phyloP scores from a whole-genome alignment of 2,797 vertebrate genomes.

The Acropternis orthonyx region DNA sequence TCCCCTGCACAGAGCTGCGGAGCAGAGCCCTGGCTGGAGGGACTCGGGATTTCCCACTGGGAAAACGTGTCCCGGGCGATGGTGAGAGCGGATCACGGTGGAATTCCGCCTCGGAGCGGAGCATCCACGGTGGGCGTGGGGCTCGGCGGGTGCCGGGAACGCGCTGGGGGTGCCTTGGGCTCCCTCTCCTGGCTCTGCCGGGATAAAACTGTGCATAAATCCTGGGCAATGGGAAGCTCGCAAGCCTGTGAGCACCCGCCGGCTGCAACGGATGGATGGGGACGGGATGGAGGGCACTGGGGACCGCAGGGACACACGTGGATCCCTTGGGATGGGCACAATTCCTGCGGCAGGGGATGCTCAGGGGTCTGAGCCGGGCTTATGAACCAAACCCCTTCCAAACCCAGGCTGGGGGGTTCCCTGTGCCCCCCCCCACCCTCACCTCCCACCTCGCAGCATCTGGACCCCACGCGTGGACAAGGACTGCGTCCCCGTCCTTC shows the following conservation, averaged over 20 bases:
- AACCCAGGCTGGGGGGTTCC: background rate
- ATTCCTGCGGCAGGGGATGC: background rate
- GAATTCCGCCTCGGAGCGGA: background rate
- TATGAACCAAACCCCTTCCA: background rate
- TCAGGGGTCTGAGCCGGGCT: background rate
- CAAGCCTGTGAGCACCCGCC: fast-evolving
- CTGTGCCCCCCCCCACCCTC: fast-evolving
- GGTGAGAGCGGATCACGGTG: background rate
- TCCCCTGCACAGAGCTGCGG: background rate
- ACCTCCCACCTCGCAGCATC: fast-evolving
- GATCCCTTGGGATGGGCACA: background rate
- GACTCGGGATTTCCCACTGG: background rate
- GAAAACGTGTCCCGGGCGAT: background rate
- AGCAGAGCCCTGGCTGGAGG: background rate
- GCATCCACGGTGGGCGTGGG: background rate
- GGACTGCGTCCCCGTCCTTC: background rate
- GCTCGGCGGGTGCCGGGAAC: background rate
- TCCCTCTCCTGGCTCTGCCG: constrained; percentile 22
- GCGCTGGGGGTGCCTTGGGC: background rate
- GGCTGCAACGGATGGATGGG: background rate
- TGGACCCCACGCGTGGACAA: fast-evolving
- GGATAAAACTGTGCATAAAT: fast-evolving
- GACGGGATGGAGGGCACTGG: fast-evolving
- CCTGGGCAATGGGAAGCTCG: background rate
- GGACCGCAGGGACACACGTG: background rate